Evolutionary conservation across 2,113 vertebrate genomes (phyloP), one percentile per base, ranked within the genome.

Genomic region (Siniperca knerii): DNA sequence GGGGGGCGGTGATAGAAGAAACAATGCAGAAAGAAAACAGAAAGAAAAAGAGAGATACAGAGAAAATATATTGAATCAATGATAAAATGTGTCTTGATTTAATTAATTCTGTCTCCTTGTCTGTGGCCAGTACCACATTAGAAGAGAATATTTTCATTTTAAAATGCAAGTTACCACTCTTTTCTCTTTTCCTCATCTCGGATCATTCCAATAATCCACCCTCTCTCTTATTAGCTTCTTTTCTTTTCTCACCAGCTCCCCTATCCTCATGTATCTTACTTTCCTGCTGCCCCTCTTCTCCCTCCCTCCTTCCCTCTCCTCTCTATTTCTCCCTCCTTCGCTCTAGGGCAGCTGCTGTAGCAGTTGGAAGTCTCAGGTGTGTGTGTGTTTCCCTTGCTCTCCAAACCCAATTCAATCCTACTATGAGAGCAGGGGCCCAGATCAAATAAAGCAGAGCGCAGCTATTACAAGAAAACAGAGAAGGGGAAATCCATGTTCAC

Each of bases 361-460:
- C 73, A 81, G 62, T 85, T 85, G 76, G 68, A 64, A 75, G 77
- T 89, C 79, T 86, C 89, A 87, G 48, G 29, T 54, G 29, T 54
- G 25, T 33, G 61, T 75, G 74, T 65, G 65, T 64, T 79, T 87
- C 60, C 54, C 23, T 69, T 80, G 67, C 83, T 84, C 85, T 85
- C 85, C 37, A 69, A 89, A 89, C 71, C 81, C 81, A 88, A 85
- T 91, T 88, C 75, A 85, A 88, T 86, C 77, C 73, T 86, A 88
- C 87, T 87, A 86, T 76, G 23, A 86, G 72, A 85, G 76, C 52
- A 0, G 65, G 74, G 62, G 73, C 73, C 29, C 75, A 87, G 87
- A 91, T 91, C 89, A 91, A 93, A 90, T 92, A 87, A 90, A 92
- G 85, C 86, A 69, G 69, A 87, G 84, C 52, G 13, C 77, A 85